phyloP scores from a whole-genome alignment of 2,113 vertebrate species.

The Rousettus leschenaultii region DNA sequence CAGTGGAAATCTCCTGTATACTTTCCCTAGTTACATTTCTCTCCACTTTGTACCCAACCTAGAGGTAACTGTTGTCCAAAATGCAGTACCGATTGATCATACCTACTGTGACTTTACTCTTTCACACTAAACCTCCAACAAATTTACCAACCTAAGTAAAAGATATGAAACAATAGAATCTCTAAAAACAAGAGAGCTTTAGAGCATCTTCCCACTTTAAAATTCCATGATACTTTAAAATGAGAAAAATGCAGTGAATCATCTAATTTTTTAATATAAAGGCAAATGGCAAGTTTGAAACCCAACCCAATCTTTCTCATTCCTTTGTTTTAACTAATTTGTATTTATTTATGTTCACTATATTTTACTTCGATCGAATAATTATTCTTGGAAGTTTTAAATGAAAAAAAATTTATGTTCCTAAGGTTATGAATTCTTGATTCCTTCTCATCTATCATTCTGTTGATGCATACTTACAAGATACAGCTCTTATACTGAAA shows the following conservation, averaged over 20 bases:
- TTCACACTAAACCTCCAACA: background rate
- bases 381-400: background rate
- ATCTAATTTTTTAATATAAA: slow-evolving; percentile 15
- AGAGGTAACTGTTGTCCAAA: background rate
- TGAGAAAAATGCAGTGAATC: background rate
- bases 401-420: background rate
- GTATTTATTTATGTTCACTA: background rate
- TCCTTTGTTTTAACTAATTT: background rate
- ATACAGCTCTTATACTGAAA: background rate
- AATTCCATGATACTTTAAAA: background rate
- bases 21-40: background rate
- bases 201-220: background rate
- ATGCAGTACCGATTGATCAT: background rate
- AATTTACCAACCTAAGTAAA: background rate
- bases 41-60: background rate
- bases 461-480: background rate
- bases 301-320: background rate
- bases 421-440: background rate
- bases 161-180: background rate
- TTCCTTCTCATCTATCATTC: background rate
- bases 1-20: background rate
- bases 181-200: background rate
- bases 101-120: background rate
- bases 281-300: background rate
- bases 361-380: background rate